Evolutionary conservation across 2,888 invertebrate species (phyloP).

Genomic region (Scrobipalpa atriplicella): DNA sequence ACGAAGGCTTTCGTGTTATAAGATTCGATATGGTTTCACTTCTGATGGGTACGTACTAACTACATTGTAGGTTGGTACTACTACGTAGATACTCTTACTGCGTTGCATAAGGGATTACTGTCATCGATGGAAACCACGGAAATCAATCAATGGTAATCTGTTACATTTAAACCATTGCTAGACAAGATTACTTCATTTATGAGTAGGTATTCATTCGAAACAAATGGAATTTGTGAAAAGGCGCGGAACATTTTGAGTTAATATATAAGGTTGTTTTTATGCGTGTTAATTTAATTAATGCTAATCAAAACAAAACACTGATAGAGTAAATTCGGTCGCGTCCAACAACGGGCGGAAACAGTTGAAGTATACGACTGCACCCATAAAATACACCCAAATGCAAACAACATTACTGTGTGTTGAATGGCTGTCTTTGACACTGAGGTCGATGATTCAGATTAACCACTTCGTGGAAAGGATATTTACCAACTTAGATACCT

Average conservation of each 20-base stretch:
- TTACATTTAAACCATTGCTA: not conserved
- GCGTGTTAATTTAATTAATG: not conserved
- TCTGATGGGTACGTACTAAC: constrained; percentile 53
- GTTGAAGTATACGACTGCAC: constrained; percentile 34
- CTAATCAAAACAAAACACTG: constrained; percentile 8
- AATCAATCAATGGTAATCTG: constrained; percentile 1
- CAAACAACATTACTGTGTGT: constrained; percentile 28
- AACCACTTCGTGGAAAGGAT: constrained; percentile 4
- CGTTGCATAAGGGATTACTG: constrained; percentile 11
- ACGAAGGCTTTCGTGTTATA: constrained; percentile 66
- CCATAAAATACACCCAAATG: constrained; percentile 28
- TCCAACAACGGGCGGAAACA: constrained; percentile 30
- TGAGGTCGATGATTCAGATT: constrained; percentile 26
- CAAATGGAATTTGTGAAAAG: too few species aligned
- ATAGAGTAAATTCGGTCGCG: constrained; percentile 2
- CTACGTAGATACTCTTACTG: constrained; percentile 36
- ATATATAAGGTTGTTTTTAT: too few species aligned
- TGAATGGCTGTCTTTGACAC: constrained; percentile 32
- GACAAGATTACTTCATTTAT: too few species aligned
- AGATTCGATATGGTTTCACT: constrained; percentile 79
- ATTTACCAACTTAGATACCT: not conserved
- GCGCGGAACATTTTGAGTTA: too few species aligned
- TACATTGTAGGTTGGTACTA: constrained; percentile 41
- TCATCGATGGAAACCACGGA: constrained; percentile 5
- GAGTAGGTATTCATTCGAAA: too few species aligned